Conservation (phyloP, 2,797 vertebrate species). For the Sebastes minor region DNA sequence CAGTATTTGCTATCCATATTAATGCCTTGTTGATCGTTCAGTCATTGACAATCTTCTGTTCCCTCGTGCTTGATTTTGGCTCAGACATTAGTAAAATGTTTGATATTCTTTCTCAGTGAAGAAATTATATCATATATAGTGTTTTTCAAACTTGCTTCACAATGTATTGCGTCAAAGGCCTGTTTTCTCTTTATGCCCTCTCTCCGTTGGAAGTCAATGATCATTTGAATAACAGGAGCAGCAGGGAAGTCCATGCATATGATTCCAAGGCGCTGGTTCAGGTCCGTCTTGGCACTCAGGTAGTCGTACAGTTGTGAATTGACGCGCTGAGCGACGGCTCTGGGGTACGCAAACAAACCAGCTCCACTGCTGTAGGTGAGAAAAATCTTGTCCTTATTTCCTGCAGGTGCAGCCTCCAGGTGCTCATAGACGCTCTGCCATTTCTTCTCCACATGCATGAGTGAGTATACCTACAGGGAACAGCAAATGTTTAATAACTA, state of each 20-base stretch:
- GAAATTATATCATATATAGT: neutral
- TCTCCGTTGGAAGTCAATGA: slow-evolving; percentile 82
- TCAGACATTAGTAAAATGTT: neutral
- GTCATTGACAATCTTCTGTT: neutral
- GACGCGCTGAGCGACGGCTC: slow-evolving; percentile 77
- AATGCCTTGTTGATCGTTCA: neutral
- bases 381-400: slow-evolving; percentile 74
- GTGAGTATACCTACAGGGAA: slow-evolving; percentile 77
- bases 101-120: slow-evolving; percentile 6
- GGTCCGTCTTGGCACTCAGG: slow-evolving; percentile 56
- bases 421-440: slow-evolving; percentile 82
- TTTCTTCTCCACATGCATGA: slow-evolving; percentile 78
- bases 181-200: neutral
- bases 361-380: slow-evolving; percentile 88
- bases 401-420: slow-evolving; percentile 73
- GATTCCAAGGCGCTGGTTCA: slow-evolving; percentile 81
- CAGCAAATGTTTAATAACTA: neutral
- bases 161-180: neutral
- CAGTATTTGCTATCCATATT: neutral
- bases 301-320: slow-evolving; percentile 80
- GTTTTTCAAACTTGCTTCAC: neutral
- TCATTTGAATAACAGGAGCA: slow-evolving; percentile 78
- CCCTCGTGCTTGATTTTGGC: neutral
- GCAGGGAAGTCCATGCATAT: slow-evolving; percentile 88
- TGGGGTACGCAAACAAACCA: slow-evolving; percentile 81